Evolutionary conservation across 2,797 vertebrate species (phyloP).

Genomic region (Etheostoma perlongum): DNA sequence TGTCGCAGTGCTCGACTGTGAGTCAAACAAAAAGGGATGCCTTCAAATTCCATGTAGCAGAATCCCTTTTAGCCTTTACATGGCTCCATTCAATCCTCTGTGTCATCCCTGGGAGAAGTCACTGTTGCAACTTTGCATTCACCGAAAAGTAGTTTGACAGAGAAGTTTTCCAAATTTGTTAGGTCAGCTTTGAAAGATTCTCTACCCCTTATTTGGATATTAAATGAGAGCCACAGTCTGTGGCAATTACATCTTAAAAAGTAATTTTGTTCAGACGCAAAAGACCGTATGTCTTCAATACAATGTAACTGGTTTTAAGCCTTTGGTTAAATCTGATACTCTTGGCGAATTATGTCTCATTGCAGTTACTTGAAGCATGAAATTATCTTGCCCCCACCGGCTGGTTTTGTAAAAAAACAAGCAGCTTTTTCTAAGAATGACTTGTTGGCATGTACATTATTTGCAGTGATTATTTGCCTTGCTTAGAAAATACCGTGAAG

Average conservation of each 20-base stretch:
- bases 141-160: background rate
- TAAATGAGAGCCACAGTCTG: background rate
- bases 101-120: conserved; percentile 6
- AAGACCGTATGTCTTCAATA: conserved; percentile 12
- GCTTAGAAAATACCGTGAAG: conserved; percentile 16
- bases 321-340: conserved; percentile 58
- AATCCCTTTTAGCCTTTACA: conserved; percentile 29
- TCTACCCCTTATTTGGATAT: background rate
- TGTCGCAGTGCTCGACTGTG: background rate
- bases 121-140: conserved; percentile 7
- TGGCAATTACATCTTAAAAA: conserved; percentile 6
- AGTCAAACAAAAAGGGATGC: conserved; percentile 1
- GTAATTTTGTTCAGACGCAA: conserved; percentile 9
- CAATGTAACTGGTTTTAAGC: conserved; percentile 22
- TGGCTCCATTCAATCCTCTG: conserved; percentile 12
- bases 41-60: conserved; percentile 19
- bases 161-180: conserved; percentile 10
- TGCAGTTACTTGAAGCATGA: conserved; percentile 62
- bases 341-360: conserved; percentile 46
- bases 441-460: conserved; percentile 25
- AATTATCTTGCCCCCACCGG: conserved; percentile 58
- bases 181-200: background rate
- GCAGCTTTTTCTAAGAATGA: conserved; percentile 43
- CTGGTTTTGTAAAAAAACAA: conserved; percentile 51
- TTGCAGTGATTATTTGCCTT: background rate